phyloP scores from a whole-genome alignment of 2,888 invertebrate genomes.

The Hemithea aestivaria region DNA sequence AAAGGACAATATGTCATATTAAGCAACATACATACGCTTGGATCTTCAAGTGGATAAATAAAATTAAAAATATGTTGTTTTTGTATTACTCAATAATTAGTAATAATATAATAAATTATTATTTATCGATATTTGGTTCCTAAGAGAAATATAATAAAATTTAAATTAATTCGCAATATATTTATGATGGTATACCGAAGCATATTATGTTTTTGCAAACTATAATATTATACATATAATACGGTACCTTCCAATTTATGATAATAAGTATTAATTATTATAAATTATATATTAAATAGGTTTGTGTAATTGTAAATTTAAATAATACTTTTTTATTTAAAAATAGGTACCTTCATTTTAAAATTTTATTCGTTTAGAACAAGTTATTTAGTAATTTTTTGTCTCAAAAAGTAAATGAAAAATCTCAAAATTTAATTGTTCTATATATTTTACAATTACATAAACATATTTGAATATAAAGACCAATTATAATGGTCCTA shows the following conservation, averaged over 20 bases:
- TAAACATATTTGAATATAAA: constrained; percentile 25
- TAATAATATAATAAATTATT: constrained; percentile 31
- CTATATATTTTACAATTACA: constrained; percentile 24
- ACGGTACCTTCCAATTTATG: constrained; percentile 54
- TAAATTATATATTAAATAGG: constrained; percentile 8
- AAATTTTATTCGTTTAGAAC: no score
- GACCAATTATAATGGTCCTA: constrained; percentile 62
- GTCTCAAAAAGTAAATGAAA: no score
- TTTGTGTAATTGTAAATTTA: constrained; percentile 10
- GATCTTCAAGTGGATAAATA: no score
- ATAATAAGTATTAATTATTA: constrained; percentile 23
- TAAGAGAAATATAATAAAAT: constrained; percentile 43
- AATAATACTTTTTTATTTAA: constrained; percentile 3
- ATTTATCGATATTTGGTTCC: constrained; percentile 56
- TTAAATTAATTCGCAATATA: constrained; percentile 45
- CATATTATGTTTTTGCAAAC: constrained; percentile 22
- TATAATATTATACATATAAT: constrained; percentile 35
- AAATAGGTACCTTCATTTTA: no score
- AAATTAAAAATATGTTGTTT: no score
- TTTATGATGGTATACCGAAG: constrained; percentile 4
- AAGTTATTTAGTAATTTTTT: no score
- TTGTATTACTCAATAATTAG: no score
- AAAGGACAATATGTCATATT: no score
- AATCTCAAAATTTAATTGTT: no score
- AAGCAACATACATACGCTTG: no score